Evolutionary conservation across 2,113 vertebrate species (phyloP).

Genomic region (Propithecus coquereli): DNA sequence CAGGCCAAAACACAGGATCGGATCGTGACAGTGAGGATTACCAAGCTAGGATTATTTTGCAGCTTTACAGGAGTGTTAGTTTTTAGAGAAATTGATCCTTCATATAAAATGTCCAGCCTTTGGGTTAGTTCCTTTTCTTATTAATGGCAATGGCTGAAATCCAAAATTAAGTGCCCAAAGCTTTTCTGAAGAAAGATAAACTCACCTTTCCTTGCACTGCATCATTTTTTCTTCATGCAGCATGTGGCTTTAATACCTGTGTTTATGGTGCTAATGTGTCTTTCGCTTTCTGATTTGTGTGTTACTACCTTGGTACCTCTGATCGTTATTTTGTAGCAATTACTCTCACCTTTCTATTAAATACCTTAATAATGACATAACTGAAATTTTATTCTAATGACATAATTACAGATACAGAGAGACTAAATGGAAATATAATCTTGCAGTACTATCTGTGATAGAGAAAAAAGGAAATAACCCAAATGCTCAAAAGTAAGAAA

Average conservation of each 20-base stretch:
- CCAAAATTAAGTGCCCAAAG: constrained; percentile 29
- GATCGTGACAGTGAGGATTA: not conserved
- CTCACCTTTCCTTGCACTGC: not conserved
- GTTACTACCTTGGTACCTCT: not conserved
- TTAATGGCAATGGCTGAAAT: constrained; percentile 11
- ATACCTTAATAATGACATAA: not conserved
- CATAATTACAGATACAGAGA: constrained; percentile 27
- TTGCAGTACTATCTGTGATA: not conserved
- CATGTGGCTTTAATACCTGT: not conserved
- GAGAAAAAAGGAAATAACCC: constrained; percentile 16
- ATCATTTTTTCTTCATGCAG: not conserved
- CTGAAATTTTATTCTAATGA: constrained; percentile 44
- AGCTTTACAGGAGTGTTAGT: not conserved
- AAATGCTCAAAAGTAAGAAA: constrained; percentile 29
- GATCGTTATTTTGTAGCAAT: not conserved
- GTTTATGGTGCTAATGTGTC: not conserved
- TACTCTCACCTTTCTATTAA: not conserved
- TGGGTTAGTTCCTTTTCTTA: constrained; percentile 39
- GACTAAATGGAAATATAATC: constrained; percentile 21
- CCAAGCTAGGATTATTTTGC: not conserved
- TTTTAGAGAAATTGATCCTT: constrained; percentile 44
- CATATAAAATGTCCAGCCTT: constrained; percentile 31
- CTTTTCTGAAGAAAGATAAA: constrained; percentile 40
- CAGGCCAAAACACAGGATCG: not conserved
- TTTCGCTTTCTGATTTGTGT: not conserved